Conservation (phyloP, 2,113 vertebrate species). For the Stegastes partitus region DNA sequence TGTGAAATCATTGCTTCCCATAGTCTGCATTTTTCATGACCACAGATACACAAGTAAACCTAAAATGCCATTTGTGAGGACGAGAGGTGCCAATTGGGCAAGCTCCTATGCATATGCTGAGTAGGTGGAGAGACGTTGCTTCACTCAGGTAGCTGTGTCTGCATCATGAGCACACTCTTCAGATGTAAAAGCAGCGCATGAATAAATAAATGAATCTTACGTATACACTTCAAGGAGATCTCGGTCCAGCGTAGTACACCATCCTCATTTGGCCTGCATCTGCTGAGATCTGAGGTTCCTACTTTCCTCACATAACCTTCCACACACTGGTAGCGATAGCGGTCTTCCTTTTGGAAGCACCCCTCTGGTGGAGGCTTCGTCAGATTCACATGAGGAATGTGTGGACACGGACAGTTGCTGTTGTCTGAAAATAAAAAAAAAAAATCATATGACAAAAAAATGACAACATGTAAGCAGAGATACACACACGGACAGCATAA, state of each 20-base stretch:
- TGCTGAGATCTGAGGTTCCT: constrained; percentile 77
- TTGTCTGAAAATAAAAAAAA: constrained; percentile 22
- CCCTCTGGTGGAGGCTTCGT: fast-evolving
- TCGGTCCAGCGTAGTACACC: fast-evolving
- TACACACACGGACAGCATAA: neutral
- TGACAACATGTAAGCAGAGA: neutral
- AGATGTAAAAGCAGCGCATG: too few relatives aligned
- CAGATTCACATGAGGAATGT: fast-evolving
- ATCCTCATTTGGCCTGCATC: fast-evolving
- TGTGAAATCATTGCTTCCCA: too few relatives aligned
- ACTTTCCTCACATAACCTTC: constrained; percentile 62
- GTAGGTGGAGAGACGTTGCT: too few relatives aligned
- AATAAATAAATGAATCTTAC: constrained; percentile 63
- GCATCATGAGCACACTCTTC: too few relatives aligned
- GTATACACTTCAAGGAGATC: constrained; percentile 36
- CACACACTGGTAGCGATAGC: constrained; percentile 60
- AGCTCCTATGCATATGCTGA: too few relatives aligned
- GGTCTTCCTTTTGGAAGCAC: fast-evolving
- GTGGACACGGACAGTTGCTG: neutral
- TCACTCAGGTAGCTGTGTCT: too few relatives aligned
- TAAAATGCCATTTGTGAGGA: too few relatives aligned
- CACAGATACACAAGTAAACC: too few relatives aligned
- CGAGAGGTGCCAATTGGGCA: too few relatives aligned
- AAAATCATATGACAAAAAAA: neutral
- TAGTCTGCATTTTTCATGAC: too few relatives aligned